These are phyloP conservation scores for Pentamera pediparva DNA, from an alignment of 53 echinoderm and acorn worm species.

Conservation along the genomic window DNA sequence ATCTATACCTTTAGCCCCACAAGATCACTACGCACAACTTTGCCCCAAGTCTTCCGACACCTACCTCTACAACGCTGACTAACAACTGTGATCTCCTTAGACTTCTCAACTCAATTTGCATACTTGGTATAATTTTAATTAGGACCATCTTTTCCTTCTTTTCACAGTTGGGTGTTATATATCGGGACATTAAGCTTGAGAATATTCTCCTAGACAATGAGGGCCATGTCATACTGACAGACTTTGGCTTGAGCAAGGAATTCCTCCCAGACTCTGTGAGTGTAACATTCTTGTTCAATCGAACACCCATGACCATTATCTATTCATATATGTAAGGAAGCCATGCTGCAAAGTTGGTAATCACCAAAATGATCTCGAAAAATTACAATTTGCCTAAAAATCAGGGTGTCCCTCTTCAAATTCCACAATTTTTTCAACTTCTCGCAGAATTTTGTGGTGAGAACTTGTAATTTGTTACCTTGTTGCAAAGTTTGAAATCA, in stretches of 20 bases:
- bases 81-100: no score
- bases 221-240: constrained; percentile 91
- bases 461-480: no score
- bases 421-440: no score
- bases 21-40: no score
- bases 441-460: no score
- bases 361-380: neutral
- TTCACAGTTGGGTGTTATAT: constrained; percentile 85
- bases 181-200: constrained; percentile 94
- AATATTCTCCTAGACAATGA: constrained; percentile 89
- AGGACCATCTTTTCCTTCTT: neutral
- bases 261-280: constrained; percentile 79
- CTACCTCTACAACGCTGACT: no score
- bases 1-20: no score
- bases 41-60: no score
- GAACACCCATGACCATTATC: no score
- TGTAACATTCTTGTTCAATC: no score
- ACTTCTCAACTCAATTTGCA: neutral
- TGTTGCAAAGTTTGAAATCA: no score
- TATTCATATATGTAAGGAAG: neutral
- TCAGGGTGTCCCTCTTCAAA: neutral
- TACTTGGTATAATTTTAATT: neutral
- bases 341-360: neutral
- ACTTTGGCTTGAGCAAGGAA: constrained; percentile 98
- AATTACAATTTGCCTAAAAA: neutral